Evolutionary conservation across 2,888 invertebrate species (phyloP), one percentile per base, ranked within the genome.

Genomic region (Oeneis ivallda): DNA sequence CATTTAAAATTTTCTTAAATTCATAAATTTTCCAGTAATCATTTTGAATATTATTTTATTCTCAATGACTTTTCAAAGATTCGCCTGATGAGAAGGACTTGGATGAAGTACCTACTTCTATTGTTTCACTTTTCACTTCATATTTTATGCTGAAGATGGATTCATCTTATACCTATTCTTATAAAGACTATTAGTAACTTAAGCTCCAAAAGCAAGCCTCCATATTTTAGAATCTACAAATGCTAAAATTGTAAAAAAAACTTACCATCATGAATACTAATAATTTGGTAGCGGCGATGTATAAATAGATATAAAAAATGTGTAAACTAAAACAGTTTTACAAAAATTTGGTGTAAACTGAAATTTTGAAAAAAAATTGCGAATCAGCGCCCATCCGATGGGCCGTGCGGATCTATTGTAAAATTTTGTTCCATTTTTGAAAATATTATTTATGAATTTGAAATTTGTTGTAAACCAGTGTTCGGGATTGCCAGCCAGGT

Each of bases 331-430:
- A 84, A 83, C 76, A 75, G 77, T 74, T 79, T 76, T 83, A 86
- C 86, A 80, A 84, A 86, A 89, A 88, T 83, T 87, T 89, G 70
- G 79, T 62, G 71, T 65, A 66, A 78, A 88, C 89, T 79, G 76
- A 83, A 87, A 90, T 88, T 89, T 89, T 76, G 85, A 84, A 87
- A 87, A 87, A 80, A 89, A 87, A 83, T 67, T 84, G 85, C 79
- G 78, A 86, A 85, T 85, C 82, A 79, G 73, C 77, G 83, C 76
- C 83, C 82, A 79, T 81, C 79, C 79, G 83, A 76, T 81, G 81
- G 86, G 83, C 83, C 74, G 82, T 76, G 79, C 76, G 76, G 81
- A 84, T 83, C 77, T 80, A 79, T 79, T 85, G 78, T 84, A 79
- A 52, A 66, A 76, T 75, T 76, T 62, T 49, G 49, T 82, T 79